These are phyloP conservation scores for Ceryle rudis DNA, from an alignment of 2,797 vertebrate genomes.

Conservation along the genomic window DNA sequence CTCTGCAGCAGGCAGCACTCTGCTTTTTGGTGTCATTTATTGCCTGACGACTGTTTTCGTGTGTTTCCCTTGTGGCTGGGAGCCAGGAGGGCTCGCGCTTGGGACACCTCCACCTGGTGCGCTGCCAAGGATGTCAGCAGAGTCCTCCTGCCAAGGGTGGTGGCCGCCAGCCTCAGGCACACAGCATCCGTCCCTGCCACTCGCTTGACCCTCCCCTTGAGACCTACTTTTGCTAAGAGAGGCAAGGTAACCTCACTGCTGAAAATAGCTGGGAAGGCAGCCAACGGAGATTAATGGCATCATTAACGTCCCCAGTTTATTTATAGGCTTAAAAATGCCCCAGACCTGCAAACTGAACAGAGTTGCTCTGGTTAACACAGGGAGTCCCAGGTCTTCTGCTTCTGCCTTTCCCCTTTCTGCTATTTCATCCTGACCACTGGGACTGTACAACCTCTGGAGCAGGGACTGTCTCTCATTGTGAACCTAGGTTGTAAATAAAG, in stretches of 20 bases:
- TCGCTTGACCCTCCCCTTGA: background rate
- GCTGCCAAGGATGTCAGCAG: background rate
- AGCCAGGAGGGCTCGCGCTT: background rate
- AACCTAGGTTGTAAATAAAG: background rate
- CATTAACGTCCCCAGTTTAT: conserved; percentile 51
- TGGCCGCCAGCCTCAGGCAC: background rate
- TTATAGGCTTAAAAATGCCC: conserved; percentile 47
- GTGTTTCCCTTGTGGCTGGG: background rate
- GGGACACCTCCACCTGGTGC: background rate
- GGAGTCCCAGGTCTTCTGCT: background rate
- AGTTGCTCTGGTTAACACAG: background rate
- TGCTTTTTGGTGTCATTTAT: background rate
- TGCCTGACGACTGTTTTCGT: background rate
- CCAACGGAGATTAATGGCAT: conserved; percentile 52
- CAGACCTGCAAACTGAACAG: background rate
- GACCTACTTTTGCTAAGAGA: conserved; percentile 13
- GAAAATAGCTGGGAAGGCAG: conserved; percentile 35
- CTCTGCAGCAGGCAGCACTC: background rate
- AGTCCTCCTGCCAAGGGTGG: background rate
- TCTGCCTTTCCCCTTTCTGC: background rate
- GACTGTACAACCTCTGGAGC: background rate
- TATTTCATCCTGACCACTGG: background rate
- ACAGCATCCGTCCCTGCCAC: background rate
- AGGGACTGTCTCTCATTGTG: background rate
- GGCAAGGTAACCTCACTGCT: conserved; percentile 41